Conservation (phyloP, 2,113 vertebrate species). For the Gracilinanus agilis region DNA sequence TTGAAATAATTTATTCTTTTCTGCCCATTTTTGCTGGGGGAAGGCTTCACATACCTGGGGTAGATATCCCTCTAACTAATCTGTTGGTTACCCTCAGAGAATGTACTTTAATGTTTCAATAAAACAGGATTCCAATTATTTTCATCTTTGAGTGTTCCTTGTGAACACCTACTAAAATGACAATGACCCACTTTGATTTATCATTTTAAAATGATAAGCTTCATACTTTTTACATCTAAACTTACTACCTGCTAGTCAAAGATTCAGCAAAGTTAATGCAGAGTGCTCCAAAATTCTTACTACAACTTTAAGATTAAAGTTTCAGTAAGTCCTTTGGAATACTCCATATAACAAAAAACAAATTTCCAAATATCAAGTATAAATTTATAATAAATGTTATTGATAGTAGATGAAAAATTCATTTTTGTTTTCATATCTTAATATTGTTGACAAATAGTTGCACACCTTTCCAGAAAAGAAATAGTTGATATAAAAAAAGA, state of each 20-base stretch:
- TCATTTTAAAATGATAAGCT: not conserved
- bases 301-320: not conserved
- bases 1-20: too few species aligned
- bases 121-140: not conserved
- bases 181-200: not conserved
- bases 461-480: not conserved
- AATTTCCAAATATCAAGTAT: not conserved
- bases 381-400: not conserved
- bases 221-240: not conserved
- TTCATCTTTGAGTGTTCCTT: not conserved
- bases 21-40: too few species aligned
- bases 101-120: not conserved
- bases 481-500: not conserved
- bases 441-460: not conserved
- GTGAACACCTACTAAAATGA: not conserved
- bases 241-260: not conserved
- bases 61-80: too few species aligned
- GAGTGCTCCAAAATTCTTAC: not conserved
- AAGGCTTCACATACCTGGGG: too few species aligned
- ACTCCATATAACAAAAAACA: not conserved
- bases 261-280: not conserved
- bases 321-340: too few species aligned
- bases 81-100: too few species aligned
- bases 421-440: not conserved
- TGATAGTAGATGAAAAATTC: not conserved